Conservation (phyloP, 2,797 vertebrate genomes). For the Microctenopoma lineatum region DNA sequence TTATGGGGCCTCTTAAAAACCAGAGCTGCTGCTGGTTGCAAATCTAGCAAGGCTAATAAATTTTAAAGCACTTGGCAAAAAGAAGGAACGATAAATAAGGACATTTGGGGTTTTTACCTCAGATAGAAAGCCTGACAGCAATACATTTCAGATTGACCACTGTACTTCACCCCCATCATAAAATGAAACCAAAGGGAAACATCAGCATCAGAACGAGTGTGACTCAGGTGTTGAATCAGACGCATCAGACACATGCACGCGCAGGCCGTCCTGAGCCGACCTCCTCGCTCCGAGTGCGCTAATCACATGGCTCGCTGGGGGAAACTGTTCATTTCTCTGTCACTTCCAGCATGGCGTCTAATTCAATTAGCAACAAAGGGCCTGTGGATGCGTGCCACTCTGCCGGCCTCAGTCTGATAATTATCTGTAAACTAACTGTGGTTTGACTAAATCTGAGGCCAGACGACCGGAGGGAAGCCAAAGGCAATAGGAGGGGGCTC, state of each 20-base stretch:
- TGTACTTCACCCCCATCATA: conserved; percentile 49
- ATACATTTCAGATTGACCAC: conserved; percentile 4
- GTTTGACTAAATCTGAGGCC: conserved; percentile 62
- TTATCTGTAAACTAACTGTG: conserved; percentile 69
- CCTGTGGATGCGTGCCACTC: conserved; percentile 64
- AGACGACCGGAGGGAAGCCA: conserved; percentile 57
- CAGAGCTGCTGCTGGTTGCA: conserved; percentile 38
- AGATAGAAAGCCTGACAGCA: conserved; percentile 5
- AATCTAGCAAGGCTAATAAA: conserved; percentile 11
- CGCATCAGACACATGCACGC: conserved; percentile 20
- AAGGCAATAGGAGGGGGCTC: conserved; percentile 53
- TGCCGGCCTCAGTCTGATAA: conserved; percentile 68
- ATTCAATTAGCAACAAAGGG: conserved; percentile 75
- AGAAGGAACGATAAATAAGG: conserved; percentile 16
- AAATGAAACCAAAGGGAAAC: conserved; percentile 52
- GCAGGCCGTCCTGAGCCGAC: conserved; percentile 29
- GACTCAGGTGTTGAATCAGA: conserved; percentile 21
- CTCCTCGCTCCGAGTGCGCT: conserved; percentile 38
- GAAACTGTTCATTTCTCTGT: conserved; percentile 62
- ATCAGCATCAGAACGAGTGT: conserved; percentile 16
- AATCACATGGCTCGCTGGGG: conserved; percentile 58
- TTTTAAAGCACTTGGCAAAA: conserved; percentile 35
- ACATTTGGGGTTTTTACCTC: conserved; percentile 21
- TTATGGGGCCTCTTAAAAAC: conserved; percentile 35
- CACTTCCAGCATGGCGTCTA: conserved; percentile 69